Base-by-base conservation (phyloP, 2,797 vertebrate genomes). In the Xenopus petersii region DNA sequence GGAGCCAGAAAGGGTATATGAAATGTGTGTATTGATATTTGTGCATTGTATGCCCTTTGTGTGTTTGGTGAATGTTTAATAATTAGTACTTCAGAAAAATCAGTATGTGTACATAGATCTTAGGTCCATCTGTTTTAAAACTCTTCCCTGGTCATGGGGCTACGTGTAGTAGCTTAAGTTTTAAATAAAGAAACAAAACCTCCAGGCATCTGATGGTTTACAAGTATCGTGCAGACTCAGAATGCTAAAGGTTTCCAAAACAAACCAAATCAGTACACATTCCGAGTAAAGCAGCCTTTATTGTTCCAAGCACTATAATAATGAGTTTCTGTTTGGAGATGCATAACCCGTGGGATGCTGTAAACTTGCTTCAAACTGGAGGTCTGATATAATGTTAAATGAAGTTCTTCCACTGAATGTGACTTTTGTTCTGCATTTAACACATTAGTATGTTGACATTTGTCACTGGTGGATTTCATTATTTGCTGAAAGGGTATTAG, bases 391-490 rank as follows among this genome's bases (percentile, higher is more conserved):
- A 90, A 92, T 92, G 90, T 85, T 90, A 90, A 91, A 86, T 83
- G 85, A 91, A 87, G 87, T 85, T 85, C 85, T 80, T 86, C 88
- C 85, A 82, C 86, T 96, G 90, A 95, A 94, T 93, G 92, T 91
- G 91, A 83, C 89, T 89, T 90, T 95, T 96, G 93, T 96, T 95
- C 80, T 68, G 77, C 74, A 64, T 92, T 88, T 88, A 88, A 89
- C 86, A 88, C 89, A 91, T 90, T 87, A 92, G 91, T 93, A 89
- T 94, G 93, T 94, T 94, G 93, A 93, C 93, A 91, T 95, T 95
- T 94, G 91, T 94, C 92, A 91, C 91, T 94, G 93, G 92, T 90
- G 86, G 91, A 93, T 95, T 95, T 94, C 87, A 84, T 93, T 92
- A 93, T 94, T 93, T 91, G 91, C 89, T 88, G 91, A 93, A 93